Base-by-base conservation (phyloP, 2,797 vertebrate genomes). In the Zenarchopterus dispar region DNA sequence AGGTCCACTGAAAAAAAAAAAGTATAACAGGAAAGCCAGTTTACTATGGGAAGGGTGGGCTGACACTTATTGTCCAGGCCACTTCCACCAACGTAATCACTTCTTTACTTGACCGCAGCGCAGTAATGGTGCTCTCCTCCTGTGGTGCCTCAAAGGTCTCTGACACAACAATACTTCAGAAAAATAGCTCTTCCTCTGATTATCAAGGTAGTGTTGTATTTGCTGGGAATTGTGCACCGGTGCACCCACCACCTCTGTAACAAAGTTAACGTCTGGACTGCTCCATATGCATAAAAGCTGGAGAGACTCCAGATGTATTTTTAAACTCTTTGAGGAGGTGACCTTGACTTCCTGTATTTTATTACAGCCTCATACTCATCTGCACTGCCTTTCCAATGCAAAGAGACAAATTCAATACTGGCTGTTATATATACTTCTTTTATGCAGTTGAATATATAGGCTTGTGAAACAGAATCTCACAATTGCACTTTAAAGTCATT, bases 181-280 rank as follows among this genome's bases (percentile, higher is more conserved):
- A 90, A 89, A 87, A 87, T 75, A 88, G 73, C 84, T 83, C 82
- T 91, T 92, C 91, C 91, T 91, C 80, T 85, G 66, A 88, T 89
- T 90, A 88, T 90, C 74, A 84, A 81, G 63, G 58, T 49, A 67
- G 67, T 45, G 48, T 73, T 67, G 47, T 81, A 67, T 77, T 73
- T 75, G 66, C 71, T 51, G 33, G 80, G 82, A 84, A 87, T 89
- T 73, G 62, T 78, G 80, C 75, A 75, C 76, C 71, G 56, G 78
- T 70, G 71, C 67, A 70, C 49, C 55, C 61, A 23, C 65, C 70
- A 69, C 73, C 68, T 63, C 75, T 71, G 46, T 43, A 54, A 64
- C 75, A 78, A 75, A 77, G 76, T 72, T 78, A 77, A 78, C 75
- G 81, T 82, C 70, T 80, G 39, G 62, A 36, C 73, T 65, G 63